phyloP scores from a whole-genome alignment of 2,888 invertebrate genomes.

The Lamproptera curius region DNA sequence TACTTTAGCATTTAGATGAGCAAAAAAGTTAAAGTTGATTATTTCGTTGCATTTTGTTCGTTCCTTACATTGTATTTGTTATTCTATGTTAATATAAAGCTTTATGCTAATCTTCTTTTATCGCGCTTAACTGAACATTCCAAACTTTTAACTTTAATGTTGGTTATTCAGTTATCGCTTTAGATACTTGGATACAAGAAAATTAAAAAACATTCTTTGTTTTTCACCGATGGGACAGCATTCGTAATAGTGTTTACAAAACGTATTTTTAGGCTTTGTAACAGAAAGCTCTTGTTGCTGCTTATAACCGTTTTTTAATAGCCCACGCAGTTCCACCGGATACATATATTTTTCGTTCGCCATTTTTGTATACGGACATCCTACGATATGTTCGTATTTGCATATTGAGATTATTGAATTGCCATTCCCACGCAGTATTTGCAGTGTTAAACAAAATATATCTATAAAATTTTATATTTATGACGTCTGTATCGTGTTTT shows the following conservation, averaged over 20 bases:
- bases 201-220: too few species aligned
- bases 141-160: too few species aligned
- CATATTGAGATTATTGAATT: conserved; percentile 47
- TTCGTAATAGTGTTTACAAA: background rate
- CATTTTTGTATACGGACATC: conserved; percentile 71
- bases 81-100: too few species aligned
- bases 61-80: too few species aligned
- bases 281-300: background rate
- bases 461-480: conserved; percentile 13
- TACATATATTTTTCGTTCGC: conserved; percentile 69
- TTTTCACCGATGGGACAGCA: too few species aligned
- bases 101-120: too few species aligned
- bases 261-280: background rate
- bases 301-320: conserved; percentile 19
- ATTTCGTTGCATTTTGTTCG: too few species aligned
- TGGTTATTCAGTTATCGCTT: too few species aligned
- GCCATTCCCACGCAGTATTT: conserved; percentile 46
- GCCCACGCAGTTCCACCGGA: conserved; percentile 60
- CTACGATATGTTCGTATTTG: conserved; percentile 61
- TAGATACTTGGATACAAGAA: too few species aligned
- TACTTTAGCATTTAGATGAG: background rate
- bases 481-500: background rate
- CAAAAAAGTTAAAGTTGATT: conserved; percentile 3
- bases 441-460: conserved; percentile 20
- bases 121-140: too few species aligned